phyloP scores from a whole-genome alignment of 2,113 vertebrate species.

The Carassius auratus region DNA sequence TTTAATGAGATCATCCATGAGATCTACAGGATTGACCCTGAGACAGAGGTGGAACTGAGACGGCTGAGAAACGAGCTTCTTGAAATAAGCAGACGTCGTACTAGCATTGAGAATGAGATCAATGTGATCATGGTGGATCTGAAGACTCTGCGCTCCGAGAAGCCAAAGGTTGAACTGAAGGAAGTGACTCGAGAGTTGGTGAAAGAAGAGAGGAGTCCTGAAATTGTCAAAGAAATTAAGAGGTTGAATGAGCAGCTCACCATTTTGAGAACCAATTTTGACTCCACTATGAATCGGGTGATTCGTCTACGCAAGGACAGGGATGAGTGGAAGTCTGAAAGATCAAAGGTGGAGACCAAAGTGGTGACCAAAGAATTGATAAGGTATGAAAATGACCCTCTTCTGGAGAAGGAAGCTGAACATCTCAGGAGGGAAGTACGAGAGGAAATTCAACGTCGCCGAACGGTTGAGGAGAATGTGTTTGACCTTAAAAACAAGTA shows the following conservation, averaged over 20 bases:
- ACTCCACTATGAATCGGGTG: constrained; percentile 81
- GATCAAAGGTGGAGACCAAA: constrained; percentile 88
- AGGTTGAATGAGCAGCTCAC: constrained; percentile 84
- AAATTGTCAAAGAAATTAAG: constrained; percentile 86
- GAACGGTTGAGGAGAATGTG: constrained; percentile 80
- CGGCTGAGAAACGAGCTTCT: constrained; percentile 83
- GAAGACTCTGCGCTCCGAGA: constrained; percentile 78
- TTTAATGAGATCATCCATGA: constrained; percentile 88
- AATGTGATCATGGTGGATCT: constrained; percentile 73
- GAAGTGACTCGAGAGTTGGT: constrained; percentile 88
- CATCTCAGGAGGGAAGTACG: constrained; percentile 82
- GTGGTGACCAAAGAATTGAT: constrained; percentile 87
- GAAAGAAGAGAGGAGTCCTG: constrained; percentile 88
- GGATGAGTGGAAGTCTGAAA: constrained; percentile 84
- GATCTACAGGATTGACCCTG: constrained; percentile 86
- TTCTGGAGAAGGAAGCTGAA: constrained; percentile 88
- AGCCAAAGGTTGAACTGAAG: constrained; percentile 86
- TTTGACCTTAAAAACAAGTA: constrained; percentile 88
- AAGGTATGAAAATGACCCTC: constrained; percentile 89
- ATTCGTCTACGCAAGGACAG: constrained; percentile 83
- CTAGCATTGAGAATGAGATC: constrained; percentile 74
- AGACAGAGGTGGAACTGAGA: constrained; percentile 82
- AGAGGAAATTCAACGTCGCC: constrained; percentile 81
- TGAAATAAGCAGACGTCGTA: constrained; percentile 69
- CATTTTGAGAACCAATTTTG: constrained; percentile 78